phyloP scores from a whole-genome alignment of 1,140 invertebrate genomes.

The Zaprionus inermis region DNA sequence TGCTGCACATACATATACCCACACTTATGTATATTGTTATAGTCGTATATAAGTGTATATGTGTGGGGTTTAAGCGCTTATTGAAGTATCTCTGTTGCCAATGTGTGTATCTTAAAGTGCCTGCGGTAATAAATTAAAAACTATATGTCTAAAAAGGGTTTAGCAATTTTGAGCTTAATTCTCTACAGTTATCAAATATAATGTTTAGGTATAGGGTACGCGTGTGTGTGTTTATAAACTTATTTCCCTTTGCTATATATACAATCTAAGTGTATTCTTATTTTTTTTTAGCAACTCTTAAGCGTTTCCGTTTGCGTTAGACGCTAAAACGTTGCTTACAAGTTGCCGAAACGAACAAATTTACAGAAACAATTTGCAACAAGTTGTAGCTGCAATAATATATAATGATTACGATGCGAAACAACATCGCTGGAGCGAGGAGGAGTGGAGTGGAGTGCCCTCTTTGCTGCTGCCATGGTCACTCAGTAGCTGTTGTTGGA shows the following conservation, averaged over 20 bases:
- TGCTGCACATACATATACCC: constrained; percentile 29
- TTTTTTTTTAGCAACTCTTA: constrained; percentile 9
- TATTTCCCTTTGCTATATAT: constrained; percentile 58
- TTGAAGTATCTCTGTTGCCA: constrained; percentile 35
- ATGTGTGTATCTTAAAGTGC: constrained; percentile 57
- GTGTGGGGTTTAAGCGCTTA: constrained; percentile 11
- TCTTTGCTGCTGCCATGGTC: too few species aligned
- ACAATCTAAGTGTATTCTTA: constrained; percentile 40
- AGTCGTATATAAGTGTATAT: constrained; percentile 5
- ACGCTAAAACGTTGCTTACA: constrained; percentile 18
- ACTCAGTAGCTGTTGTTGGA: constrained; percentile 66
- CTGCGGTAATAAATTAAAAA: constrained; percentile 70
- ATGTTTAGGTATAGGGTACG: constrained; percentile 18
- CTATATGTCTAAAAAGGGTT: constrained; percentile 59
- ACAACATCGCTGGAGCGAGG: constrained; percentile 1
- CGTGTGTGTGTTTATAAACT: constrained; percentile 32
- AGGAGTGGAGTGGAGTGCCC: constrained; percentile 42
- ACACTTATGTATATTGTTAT: constrained; percentile 32
- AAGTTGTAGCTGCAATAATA: constrained; percentile 36
- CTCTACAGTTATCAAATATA: constrained; percentile 75
- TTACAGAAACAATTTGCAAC: constrained; percentile 47
- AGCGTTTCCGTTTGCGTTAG: constrained; percentile 32
- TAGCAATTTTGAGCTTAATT: constrained; percentile 69
- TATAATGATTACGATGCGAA: constrained; percentile 1
- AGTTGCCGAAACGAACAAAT: constrained; percentile 41